A percentile compares a stretch with the other conserved stretches of the same genome.
Evolutionary conservation across 2,797 vertebrate species (phyloP).

Genomic region (Danio tinwini): DNA sequence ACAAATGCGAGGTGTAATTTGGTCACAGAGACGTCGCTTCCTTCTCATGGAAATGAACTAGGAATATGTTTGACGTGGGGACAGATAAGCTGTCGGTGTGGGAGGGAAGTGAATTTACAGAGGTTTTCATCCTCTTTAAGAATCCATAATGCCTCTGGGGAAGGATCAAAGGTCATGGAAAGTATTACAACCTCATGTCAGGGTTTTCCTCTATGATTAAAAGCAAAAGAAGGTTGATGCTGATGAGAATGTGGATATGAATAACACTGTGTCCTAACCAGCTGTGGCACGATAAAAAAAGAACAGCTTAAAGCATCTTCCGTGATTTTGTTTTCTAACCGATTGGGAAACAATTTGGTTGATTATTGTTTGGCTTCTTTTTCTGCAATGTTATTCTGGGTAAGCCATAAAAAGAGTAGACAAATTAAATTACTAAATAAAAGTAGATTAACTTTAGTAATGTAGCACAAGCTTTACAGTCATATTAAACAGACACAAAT

Average conservation of each 20-base stretch:
- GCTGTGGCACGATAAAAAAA: not conserved
- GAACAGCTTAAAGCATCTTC: not conserved
- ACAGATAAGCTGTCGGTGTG: conserved; percentile 57
- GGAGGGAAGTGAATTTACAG: conserved; percentile 56
- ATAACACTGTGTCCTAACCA: conserved; percentile 39
- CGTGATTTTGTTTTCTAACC: not conserved
- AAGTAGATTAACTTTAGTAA: not conserved
- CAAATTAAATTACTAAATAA: not conserved
- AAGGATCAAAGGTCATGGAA: conserved; percentile 44
- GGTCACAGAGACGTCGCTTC: conserved; percentile 58
- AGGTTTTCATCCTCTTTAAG: conserved; percentile 43
- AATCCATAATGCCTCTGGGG: conserved; percentile 42
- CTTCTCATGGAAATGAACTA: conserved; percentile 64
- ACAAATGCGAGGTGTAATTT: conserved; percentile 60
- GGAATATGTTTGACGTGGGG: conserved; percentile 60
- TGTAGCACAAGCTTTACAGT: too few relatives aligned
- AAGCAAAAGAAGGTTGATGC: not conserved
- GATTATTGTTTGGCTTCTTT: not conserved
- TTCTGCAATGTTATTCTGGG: not conserved
- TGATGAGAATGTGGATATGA: conserved; percentile 59
- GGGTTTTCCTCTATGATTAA: conserved; percentile 51
- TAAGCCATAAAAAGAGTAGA: not conserved
- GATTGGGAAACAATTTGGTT: not conserved
- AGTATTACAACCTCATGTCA: conserved; percentile 41
- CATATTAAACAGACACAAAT: too few relatives aligned